Conservation (phyloP, 2,797 vertebrate genomes). For the Lacerta agilis region DNA sequence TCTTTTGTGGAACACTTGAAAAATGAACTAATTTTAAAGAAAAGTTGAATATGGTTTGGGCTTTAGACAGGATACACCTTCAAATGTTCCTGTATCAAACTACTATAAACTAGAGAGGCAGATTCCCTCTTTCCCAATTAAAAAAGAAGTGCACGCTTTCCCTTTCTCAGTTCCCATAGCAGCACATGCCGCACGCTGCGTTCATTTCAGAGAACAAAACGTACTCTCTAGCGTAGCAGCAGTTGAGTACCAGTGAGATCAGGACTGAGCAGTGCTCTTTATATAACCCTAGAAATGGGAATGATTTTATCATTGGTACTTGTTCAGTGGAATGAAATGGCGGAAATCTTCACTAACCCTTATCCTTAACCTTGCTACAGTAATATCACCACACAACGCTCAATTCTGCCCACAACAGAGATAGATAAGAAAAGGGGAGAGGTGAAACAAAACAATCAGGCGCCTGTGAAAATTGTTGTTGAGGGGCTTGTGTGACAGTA, state of each 20-base stretch:
- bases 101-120: neutral
- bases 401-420: neutral
- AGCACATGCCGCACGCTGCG: neutral
- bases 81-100: neutral
- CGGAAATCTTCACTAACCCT: neutral
- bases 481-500: conserved; percentile 3
- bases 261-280: neutral
- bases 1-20: neutral
- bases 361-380: neutral
- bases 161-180: conserved; percentile 26
- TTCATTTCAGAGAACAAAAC: neutral
- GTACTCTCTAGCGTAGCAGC: neutral
- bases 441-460: conserved; percentile 32
- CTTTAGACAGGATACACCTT: neutral
- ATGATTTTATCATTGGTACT: neutral
- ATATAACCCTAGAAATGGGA: neutral
- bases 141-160: neutral
- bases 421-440: conserved; percentile 41
- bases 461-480: conserved; percentile 35
- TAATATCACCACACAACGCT: neutral
- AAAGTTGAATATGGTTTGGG: neutral
- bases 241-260: neutral
- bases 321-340: neutral
- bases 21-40: neutral
- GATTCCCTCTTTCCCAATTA: neutral